These are phyloP conservation scores for Heterohyrax brucei DNA, from an alignment of 2,797 vertebrate species.

Conservation along the genomic window DNA sequence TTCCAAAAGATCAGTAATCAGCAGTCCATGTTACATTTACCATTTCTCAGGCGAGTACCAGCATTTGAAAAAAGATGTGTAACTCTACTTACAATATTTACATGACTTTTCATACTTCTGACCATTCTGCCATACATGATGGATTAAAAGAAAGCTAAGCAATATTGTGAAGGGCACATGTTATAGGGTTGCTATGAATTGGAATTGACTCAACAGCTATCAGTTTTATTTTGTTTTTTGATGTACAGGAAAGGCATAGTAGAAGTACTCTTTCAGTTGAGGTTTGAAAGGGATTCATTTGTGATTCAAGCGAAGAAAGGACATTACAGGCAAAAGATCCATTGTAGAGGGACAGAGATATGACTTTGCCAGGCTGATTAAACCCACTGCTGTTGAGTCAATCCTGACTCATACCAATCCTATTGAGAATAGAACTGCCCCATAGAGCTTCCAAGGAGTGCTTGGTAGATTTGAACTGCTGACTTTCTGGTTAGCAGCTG, in stretches of 20 bases:
- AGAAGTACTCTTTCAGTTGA: neutral
- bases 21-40: neutral
- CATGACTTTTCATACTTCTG: neutral
- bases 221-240: too few relatives aligned
- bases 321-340: neutral
- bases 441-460: too few relatives aligned
- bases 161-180: neutral
- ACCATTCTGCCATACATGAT: neutral
- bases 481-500: too few relatives aligned
- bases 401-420: too few relatives aligned
- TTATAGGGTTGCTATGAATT: too few relatives aligned
- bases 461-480: too few relatives aligned
- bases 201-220: too few relatives aligned
- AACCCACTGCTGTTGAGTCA: neutral
- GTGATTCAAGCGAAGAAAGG: neutral
- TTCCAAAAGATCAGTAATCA: neutral
- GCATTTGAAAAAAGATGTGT: neutral
- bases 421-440: too few relatives aligned
- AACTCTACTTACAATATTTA: conserved; percentile 13
- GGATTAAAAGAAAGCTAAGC: neutral
- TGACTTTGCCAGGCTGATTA: neutral
- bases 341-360: neutral
- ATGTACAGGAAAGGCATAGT: neutral
- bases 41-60: neutral
- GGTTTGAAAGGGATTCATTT: conserved; percentile 12